Evolutionary conservation across 2,888 invertebrate genomes (phyloP).

Genomic region (Slavum lentiscoides): DNA sequence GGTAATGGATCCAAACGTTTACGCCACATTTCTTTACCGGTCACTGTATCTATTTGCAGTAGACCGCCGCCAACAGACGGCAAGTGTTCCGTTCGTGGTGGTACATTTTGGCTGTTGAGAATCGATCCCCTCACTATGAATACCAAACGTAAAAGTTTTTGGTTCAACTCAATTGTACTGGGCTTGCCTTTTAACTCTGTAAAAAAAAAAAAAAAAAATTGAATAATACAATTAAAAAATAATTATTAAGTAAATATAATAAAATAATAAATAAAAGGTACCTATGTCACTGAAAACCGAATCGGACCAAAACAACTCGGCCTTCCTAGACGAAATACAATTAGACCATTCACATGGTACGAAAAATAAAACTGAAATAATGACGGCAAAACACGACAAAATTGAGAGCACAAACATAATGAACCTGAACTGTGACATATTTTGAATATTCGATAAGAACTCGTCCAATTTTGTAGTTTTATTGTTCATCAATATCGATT

Average conservation of each 20-base stretch:
- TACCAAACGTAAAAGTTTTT: constrained; percentile 28
- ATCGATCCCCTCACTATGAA: constrained; percentile 43
- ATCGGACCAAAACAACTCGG: neutral
- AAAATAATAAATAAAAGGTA: neutral
- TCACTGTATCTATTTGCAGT: constrained; percentile 26
- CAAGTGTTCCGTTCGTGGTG: constrained; percentile 38
- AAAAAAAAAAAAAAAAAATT: no score
- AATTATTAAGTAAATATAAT: neutral
- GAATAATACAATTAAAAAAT: no score
- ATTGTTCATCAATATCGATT: constrained; percentile 13
- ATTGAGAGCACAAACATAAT: constrained; percentile 22
- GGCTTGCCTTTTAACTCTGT: constrained; percentile 42
- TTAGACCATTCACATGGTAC: constrained; percentile 37
- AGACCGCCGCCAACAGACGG: constrained; percentile 38
- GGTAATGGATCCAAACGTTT: constrained; percentile 37
- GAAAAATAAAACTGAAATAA: constrained; percentile 18
- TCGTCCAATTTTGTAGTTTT: constrained; percentile 1
- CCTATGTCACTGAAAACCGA: constrained; percentile 36
- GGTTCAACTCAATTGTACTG: constrained; percentile 31
- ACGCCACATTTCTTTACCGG: constrained; percentile 40
- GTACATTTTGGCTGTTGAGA: constrained; percentile 42
- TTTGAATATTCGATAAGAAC: constrained; percentile 9
- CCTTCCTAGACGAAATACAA: constrained; percentile 10
- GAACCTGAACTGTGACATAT: constrained; percentile 31
- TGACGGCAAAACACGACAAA: constrained; percentile 19